These are phyloP conservation scores for Psix sp. DNA, from an alignment of 1,140 invertebrate genomes.

Conservation along the genomic window DNA sequence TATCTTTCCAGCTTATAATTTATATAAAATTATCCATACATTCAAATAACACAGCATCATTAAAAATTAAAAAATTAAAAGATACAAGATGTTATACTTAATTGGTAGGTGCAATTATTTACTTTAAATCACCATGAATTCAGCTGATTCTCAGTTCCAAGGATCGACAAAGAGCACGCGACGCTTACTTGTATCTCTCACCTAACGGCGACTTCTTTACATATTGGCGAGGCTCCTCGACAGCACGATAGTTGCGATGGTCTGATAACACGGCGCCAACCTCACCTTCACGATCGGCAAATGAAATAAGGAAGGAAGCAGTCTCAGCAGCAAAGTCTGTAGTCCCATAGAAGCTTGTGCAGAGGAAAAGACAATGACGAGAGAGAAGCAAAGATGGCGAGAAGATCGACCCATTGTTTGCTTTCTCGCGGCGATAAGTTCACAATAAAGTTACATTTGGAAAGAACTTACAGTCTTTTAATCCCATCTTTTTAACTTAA, in stretches of 20 bases:
- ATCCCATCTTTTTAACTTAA: constrained; percentile 45
- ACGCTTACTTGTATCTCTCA: constrained; percentile 56
- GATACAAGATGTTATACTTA: constrained; percentile 18
- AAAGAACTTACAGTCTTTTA: constrained; percentile 63
- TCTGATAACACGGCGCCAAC: constrained; percentile 54
- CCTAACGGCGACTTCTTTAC: constrained; percentile 56
- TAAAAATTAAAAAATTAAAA: constrained; percentile 15
- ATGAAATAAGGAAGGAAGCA: constrained; percentile 49
- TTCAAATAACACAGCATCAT: constrained; percentile 8
- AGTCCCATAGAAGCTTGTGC: constrained; percentile 19
- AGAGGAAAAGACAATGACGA: constrained; percentile 45
- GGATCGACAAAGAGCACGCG: constrained; percentile 49
- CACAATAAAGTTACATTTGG: constrained; percentile 69
- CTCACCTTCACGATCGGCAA: constrained; percentile 43
- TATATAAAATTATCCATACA: constrained; percentile 1
- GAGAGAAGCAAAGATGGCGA: constrained; percentile 56
- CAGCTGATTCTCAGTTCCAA: constrained; percentile 19
- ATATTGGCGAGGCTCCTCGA: constrained; percentile 53
- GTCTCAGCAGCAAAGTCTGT: constrained; percentile 9
- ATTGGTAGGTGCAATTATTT: constrained; percentile 36
- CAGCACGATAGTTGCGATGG: constrained; percentile 50
- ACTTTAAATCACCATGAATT: constrained; percentile 17
- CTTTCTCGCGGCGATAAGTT: constrained; percentile 75
- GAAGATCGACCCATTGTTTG: constrained; percentile 74
- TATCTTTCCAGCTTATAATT: constrained; percentile 5